phyloP scores from a whole-genome alignment of 2,113 vertebrate genomes.

The Trinectes maculatus region DNA sequence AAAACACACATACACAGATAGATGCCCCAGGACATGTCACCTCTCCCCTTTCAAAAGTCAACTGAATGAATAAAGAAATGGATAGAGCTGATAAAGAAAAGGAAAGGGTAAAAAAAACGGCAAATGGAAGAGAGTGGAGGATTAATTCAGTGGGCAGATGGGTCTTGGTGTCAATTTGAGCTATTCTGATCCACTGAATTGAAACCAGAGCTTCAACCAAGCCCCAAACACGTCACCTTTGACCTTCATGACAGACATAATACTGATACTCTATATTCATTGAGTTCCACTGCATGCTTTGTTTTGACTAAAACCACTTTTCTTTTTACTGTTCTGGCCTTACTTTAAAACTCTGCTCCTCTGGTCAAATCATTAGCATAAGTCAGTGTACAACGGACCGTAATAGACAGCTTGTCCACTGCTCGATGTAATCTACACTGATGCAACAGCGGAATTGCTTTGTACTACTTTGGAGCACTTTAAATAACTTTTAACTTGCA shows the following conservation, averaged over 20 bases:
- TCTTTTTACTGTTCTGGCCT: slow-evolving; percentile 60
- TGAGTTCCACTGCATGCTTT: slow-evolving; percentile 66
- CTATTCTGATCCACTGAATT: slow-evolving; percentile 81
- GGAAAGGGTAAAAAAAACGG: slow-evolving; percentile 77
- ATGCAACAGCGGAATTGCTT: slow-evolving; percentile 28
- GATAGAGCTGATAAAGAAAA: slow-evolving; percentile 81
- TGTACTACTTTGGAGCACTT: slow-evolving; percentile 43
- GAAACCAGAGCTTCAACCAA: slow-evolving; percentile 76
- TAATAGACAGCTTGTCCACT: slow-evolving; percentile 58
- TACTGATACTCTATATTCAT: slow-evolving; percentile 71
- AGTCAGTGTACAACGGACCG: slow-evolving; percentile 19
- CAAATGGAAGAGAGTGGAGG: slow-evolving; percentile 79
- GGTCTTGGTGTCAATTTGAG: slow-evolving; percentile 85
- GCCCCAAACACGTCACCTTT: slow-evolving; percentile 77
- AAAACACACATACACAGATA: slow-evolving; percentile 23
- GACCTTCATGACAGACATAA: slow-evolving; percentile 74
- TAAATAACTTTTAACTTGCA: slow-evolving; percentile 47
- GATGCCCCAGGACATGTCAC: slow-evolving; percentile 81
- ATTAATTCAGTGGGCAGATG: slow-evolving; percentile 82
- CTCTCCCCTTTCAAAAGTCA: slow-evolving; percentile 81
- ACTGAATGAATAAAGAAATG: slow-evolving; percentile 84
- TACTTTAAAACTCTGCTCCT: slow-evolving; percentile 67
- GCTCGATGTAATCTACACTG: slow-evolving; percentile 27
- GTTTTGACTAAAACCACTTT: slow-evolving; percentile 65
- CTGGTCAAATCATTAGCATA: slow-evolving; percentile 72